Evolutionary conservation across 2,888 invertebrate genomes (phyloP), one percentile per base, ranked within the genome.

Genomic region (Dasypogon diadema): DNA sequence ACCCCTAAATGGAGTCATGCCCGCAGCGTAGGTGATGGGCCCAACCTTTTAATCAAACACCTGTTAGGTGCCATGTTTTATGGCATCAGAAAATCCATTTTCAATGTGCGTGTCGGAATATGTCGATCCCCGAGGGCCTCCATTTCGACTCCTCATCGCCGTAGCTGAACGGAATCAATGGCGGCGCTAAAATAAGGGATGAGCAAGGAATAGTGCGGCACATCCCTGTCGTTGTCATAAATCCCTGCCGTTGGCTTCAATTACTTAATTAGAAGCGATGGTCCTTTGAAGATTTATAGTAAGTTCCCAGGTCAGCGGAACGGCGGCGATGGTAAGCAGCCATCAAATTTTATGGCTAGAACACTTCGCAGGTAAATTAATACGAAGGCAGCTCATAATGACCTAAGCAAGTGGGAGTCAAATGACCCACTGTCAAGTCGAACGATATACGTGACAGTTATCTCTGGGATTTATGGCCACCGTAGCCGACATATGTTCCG

Each of bases 221-320:
- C 70, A 60, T 48, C 56, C 74, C 58, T 55, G 63, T 60, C 68
- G 75, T 74, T 76, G 76, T 77, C 77, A 76, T 82, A 82, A 82
- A 82, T 82, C 82, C 80, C 81, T 81, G 81, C 78, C 81, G 81
- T 81, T 82, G 80, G 80, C 81, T 82, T 81, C 82, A 82, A 83
- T 83, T 82, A 82, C 82, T 82, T 83, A 83, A 83, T 83, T 83
- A 82, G 82, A 80, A 82, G 80, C 82, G 81, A 82, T 82, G 81
- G 82, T 80, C 81, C 81, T 82, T 80, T 78, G 78, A 79, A 79
- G 79, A 80, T 79, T 79, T 78, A 78, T 79, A 78, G 79, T 79
- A 78, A 77, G 77, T 79, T 78, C 79, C 79, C 79, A 76, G 79
- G 77, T 77, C 79, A 79, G 79, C 79, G 79, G 79, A 79, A 75